Evolutionary conservation across 1,140 invertebrate genomes (phyloP).

Genomic region (Harlomillsia oculata): DNA sequence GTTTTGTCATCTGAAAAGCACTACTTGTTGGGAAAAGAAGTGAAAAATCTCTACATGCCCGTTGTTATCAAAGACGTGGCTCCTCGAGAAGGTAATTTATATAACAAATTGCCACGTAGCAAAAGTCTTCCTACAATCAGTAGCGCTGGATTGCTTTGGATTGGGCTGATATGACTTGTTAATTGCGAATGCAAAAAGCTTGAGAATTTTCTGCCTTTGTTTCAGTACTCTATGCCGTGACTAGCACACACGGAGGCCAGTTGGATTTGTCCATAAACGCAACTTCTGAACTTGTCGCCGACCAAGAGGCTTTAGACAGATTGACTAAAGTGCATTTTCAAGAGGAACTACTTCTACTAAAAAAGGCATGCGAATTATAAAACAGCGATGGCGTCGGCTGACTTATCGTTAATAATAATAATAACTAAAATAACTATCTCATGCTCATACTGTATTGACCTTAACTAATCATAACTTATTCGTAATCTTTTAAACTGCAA

Average conservation of each 20-base stretch:
- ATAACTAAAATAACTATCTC: no score
- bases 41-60: conserved; percentile 17
- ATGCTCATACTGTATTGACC: no score
- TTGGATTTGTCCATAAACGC: conserved; percentile 12
- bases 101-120: not conserved
- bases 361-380: no score
- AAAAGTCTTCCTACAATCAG: not conserved
- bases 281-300: not conserved
- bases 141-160: not conserved
- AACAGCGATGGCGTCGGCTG: no score
- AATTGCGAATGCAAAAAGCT: no score
- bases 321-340: conserved; percentile 11
- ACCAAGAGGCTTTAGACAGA: conserved; percentile 4
- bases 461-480: no score
- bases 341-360: not conserved
- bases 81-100: conserved; percentile 4
- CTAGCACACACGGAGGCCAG: conserved; percentile 9
- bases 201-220: not conserved
- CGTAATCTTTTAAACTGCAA: no score
- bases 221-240: conserved; percentile 15
- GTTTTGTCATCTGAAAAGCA: conserved; percentile 9
- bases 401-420: no score
- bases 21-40: conserved; percentile 5
- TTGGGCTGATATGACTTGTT: not conserved
- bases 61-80: conserved; percentile 2